These are phyloP conservation scores for Porites australiensis DNA, from an alignment of 64 coral and sea anemone genomes.

Conservation along the genomic window DNA sequence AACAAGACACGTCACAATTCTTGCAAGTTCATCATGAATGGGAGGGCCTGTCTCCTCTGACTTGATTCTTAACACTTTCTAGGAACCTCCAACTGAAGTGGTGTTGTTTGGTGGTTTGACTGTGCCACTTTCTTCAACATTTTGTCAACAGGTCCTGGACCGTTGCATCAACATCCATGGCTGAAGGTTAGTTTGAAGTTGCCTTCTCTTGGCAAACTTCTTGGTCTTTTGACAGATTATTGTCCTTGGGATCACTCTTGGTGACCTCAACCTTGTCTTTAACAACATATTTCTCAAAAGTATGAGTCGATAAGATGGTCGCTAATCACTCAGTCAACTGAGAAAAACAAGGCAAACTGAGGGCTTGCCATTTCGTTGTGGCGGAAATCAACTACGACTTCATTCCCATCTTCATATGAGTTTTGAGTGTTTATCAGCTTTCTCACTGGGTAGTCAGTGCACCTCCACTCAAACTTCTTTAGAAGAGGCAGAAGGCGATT, in stretches of 20 bases:
- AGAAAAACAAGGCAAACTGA: not conserved
- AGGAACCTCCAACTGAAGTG: too few relatives aligned
- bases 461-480: not conserved
- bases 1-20: constrained; percentile 6
- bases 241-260: not conserved
- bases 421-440: not conserved
- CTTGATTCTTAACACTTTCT: not conserved
- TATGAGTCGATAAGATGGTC: not conserved
- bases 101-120: too few relatives aligned
- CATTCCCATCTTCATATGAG: not conserved
- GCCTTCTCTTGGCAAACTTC: too few relatives aligned
- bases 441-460: not conserved
- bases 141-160: too few relatives aligned
- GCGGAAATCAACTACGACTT: not conserved
- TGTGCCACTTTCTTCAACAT: too few relatives aligned
- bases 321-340: not conserved
- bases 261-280: not conserved
- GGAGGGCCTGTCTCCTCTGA: not conserved
- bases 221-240: not conserved
- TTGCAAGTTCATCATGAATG: constrained; percentile 38
- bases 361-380: not conserved
- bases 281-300: not conserved
- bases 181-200: too few relatives aligned
- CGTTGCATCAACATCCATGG: too few relatives aligned
- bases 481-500: not conserved